Percentiles rank a stretch among this genome's conserved stretches.
These are phyloP conservation scores for Osmoderma eremita DNA, from an alignment of 2,888 invertebrate genomes.

Conservation along the genomic window DNA sequence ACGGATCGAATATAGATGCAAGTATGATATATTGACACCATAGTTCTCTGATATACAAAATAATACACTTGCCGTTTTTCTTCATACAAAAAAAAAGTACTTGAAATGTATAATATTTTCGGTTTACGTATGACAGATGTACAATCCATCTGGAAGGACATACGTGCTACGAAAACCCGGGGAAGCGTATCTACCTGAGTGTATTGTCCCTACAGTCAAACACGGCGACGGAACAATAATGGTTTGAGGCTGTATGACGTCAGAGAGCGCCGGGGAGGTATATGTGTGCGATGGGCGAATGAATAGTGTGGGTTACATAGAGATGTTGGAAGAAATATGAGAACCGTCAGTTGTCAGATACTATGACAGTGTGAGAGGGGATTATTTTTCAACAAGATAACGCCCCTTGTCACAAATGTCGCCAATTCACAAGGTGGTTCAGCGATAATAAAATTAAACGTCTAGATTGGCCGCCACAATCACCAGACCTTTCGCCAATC, in stretches of 20 bases:
- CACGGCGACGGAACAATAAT: conserved; percentile 14
- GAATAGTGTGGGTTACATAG: conserved; percentile 9
- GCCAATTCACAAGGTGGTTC: neutral
- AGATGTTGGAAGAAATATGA: conserved; percentile 7
- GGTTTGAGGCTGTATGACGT: conserved; percentile 24
- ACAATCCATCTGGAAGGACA: neutral
- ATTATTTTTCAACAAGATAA: conserved; percentile 14
- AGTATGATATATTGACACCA: neutral
- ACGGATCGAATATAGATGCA: neutral
- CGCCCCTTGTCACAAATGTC: conserved; percentile 28
- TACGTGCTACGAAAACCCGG: neutral
- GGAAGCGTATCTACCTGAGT: conserved; percentile 8
- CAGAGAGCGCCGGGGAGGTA: conserved; percentile 10
- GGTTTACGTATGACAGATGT: conserved; percentile 7
- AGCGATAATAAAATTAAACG: neutral
- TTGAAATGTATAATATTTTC: neutral
- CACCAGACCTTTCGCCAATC: too few relatives aligned
- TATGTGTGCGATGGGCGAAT: conserved; percentile 24
- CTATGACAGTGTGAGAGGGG: neutral
- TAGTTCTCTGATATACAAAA: neutral
- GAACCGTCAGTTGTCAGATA: neutral
- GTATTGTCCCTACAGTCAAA: conserved; percentile 2
- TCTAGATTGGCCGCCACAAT: too few relatives aligned
- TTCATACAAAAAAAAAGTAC: neutral
- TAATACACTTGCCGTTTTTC: neutral